These are phyloP conservation scores for Passer montanus DNA, from an alignment of 2,113 vertebrate genomes.

Conservation along the genomic window DNA sequence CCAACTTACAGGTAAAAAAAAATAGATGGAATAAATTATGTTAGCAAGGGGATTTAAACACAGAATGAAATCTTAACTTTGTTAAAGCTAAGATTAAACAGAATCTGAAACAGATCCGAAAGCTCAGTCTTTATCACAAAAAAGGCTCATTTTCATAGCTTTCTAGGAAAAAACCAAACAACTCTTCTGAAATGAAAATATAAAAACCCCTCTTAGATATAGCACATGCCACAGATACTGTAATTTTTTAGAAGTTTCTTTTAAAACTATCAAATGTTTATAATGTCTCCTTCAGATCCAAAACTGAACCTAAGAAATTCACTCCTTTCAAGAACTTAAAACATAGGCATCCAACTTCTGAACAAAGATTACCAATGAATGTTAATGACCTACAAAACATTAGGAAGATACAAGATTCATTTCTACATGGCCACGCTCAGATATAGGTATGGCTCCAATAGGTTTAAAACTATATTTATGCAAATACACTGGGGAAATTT, in stretches of 20 bases:
- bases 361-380: background rate
- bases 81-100: background rate
- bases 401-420: background rate
- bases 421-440: background rate
- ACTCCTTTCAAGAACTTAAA: background rate
- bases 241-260: background rate
- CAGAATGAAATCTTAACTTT: background rate
- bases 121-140: background rate
- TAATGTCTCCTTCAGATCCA: background rate
- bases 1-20: background rate
- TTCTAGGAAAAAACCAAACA: background rate
- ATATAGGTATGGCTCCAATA: fast-evolving
- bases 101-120: background rate
- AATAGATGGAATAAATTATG: background rate
- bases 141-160: background rate
- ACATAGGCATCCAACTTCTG: background rate
- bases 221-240: background rate
- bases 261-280: background rate
- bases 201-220: background rate
- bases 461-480: background rate
- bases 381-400: background rate
- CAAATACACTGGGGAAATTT: background rate
- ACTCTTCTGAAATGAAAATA: background rate
- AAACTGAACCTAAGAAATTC: background rate
- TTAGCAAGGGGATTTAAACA: background rate